A percentile compares a stretch with the other conserved stretches of the same genome.
These are phyloP conservation scores for Rhysida immarginata DNA, from an alignment of 1,140 invertebrate genomes.

Conservation along the genomic window DNA sequence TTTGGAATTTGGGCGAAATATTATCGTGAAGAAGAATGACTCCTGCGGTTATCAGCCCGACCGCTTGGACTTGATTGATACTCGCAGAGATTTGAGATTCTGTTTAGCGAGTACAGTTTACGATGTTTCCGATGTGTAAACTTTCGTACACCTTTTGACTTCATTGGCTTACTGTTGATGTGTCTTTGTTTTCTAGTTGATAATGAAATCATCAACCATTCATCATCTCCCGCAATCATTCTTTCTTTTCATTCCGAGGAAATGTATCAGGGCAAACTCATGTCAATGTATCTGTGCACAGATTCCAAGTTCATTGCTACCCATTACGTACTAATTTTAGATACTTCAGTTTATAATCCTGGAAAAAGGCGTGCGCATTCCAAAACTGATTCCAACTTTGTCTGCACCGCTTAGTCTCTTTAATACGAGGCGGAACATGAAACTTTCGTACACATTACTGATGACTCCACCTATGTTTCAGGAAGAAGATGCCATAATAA, in stretches of 20 bases:
- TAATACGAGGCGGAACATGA: background rate
- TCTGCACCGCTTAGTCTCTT: too few relatives aligned
- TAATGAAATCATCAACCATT: background rate
- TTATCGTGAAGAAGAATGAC: background rate
- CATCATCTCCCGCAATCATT: background rate
- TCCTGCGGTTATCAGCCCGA: background rate
- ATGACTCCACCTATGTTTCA: too few relatives aligned
- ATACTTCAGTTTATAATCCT: background rate
- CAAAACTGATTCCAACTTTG: background rate
- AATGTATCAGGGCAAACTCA: background rate
- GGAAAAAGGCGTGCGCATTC: background rate
- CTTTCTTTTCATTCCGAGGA: background rate
- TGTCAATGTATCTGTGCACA: background rate
- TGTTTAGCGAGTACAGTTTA: background rate
- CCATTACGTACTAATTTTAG: background rate
- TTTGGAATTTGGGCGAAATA: background rate
- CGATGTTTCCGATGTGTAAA: background rate
- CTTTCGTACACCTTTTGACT: background rate
- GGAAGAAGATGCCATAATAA: too few relatives aligned
- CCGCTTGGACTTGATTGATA: background rate
- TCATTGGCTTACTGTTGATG: background rate
- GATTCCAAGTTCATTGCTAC: background rate
- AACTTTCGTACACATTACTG: background rate
- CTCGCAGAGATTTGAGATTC: background rate
- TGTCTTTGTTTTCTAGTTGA: background rate